Conservation (phyloP, 2,888 invertebrate genomes). For the Agrochola lychnidis region DNA sequence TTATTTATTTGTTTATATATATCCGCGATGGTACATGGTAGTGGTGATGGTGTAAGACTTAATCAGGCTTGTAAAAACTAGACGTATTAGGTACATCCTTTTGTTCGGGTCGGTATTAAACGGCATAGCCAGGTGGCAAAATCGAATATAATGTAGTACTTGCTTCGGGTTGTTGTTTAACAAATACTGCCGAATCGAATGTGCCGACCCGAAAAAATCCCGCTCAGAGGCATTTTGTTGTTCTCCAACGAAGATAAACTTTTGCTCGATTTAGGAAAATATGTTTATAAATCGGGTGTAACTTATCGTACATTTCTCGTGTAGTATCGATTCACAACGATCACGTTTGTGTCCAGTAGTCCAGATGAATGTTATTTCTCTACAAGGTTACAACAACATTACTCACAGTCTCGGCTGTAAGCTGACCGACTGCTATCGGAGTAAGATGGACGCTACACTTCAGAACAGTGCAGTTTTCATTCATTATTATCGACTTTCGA, state of each 20-base stretch:
- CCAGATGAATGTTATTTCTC: slow-evolving; percentile 41
- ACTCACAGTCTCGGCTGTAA: slow-evolving; percentile 33
- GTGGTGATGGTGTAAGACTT: too few species aligned
- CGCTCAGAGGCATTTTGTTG: background rate
- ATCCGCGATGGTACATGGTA: too few species aligned
- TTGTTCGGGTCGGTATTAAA: background rate
- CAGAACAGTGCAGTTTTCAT: slow-evolving; percentile 1
- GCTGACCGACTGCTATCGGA: slow-evolving; percentile 34
- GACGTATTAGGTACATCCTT: too few species aligned
- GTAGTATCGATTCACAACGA: slow-evolving; percentile 8
- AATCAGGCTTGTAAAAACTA: background rate
- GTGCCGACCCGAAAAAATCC: background rate
- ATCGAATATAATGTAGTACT: background rate
- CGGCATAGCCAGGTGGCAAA: background rate
- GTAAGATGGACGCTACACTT: slow-evolving; percentile 7
- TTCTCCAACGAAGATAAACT: background rate
- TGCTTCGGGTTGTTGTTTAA: background rate
- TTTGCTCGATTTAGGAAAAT: background rate
- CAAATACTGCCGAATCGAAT: background rate
- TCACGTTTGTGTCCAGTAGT: slow-evolving; percentile 8
- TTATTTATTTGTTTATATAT: too few species aligned
- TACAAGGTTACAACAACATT: slow-evolving; percentile 49
- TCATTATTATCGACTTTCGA: slow-evolving; percentile 5
- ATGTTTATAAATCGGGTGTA: slow-evolving; percentile 6
- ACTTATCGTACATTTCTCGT: slow-evolving; percentile 1